Conservation (phyloP, 2,888 invertebrate genomes). For the Ypsolopha scabrella region DNA sequence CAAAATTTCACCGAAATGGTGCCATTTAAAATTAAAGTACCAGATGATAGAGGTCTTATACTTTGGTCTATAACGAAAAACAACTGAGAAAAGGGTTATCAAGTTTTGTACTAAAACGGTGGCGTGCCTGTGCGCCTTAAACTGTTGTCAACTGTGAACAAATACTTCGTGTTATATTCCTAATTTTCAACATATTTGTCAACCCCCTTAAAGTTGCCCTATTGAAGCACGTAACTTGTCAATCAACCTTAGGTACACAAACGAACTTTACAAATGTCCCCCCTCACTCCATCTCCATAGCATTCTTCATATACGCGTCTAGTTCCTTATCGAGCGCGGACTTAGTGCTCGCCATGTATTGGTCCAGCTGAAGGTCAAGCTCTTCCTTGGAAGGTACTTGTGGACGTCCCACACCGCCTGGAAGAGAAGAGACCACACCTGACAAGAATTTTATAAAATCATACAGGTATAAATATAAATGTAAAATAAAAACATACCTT, state of each 20-base stretch:
- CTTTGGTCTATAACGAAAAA: too few species aligned
- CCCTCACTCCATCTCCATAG: slow-evolving; percentile 6
- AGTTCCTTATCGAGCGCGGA: slow-evolving; percentile 67
- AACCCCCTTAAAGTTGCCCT: background rate
- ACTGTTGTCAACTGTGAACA: too few species aligned
- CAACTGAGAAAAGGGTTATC: too few species aligned
- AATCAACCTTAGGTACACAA: background rate
- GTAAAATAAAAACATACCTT: background rate
- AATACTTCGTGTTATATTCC: too few species aligned
- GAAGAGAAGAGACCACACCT: background rate
- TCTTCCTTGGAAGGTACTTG: slow-evolving; percentile 66
- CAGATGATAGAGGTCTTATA: too few species aligned
- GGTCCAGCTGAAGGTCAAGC: slow-evolving; percentile 77
- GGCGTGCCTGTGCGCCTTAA: too few species aligned
- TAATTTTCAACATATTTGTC: background rate
- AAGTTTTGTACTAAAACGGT: too few species aligned
- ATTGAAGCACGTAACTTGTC: background rate
- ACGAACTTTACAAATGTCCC: background rate
- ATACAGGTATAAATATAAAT: background rate
- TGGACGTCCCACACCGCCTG: slow-evolving; percentile 26
- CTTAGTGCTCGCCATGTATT: slow-evolving; percentile 78
- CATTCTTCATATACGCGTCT: slow-evolving; percentile 62
- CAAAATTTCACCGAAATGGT: too few species aligned
- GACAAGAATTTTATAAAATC: too few species aligned
- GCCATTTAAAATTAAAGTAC: too few species aligned